Base-by-base conservation (phyloP, 1,140 invertebrate species). In the Megalopta genalis region DNA sequence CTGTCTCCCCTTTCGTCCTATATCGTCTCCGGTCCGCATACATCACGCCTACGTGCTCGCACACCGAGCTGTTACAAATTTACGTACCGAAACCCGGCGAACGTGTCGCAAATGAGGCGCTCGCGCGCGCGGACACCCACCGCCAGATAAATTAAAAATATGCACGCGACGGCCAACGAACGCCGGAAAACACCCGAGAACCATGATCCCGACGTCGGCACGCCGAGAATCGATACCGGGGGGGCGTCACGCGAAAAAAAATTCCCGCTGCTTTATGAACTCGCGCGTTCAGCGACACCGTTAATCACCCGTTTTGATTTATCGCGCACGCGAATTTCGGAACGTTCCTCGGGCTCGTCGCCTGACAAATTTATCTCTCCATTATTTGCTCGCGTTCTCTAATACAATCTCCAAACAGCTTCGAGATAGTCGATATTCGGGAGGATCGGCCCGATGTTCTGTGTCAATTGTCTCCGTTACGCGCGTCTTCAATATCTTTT, bases 1-100 rank as follows among this genome's bases (percentile, higher is more conserved):
- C 86, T 84, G 81, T 84, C 82, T 82, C 74, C 76, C 71, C 75
- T 81, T 70, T 78, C 66, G 74, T 83, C 82, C 82, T 78, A 70
- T 64, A 77, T 80, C 64, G 69, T 69, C 64, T 70, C 49, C 32
- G 57, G 18, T 70, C n/a, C 54, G 68, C 68, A 32, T 71, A 63
- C 8, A 63, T 62, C 75, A 46, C 67, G 39, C 9, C 23, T 39
- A 23, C 14, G 66, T 27, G n/a, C 57, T 14, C 23, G 18, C 32
- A 71, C 57, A 42, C 57, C 32, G 39, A 39, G 12, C 14, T 7
- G 16, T 32, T 27, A 12, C 59, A 49, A 77, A 77, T 77, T 64
- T 77, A 77, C 59, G n/a, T n/a, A 49, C 27, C 37, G 23, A 16
- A 68, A 68, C 54, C n/a, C 23, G 60, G 57, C 49, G 78, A 78